Evolutionary conservation across 2,113 vertebrate genomes (phyloP).

Genomic region (Zapornia atra): DNA sequence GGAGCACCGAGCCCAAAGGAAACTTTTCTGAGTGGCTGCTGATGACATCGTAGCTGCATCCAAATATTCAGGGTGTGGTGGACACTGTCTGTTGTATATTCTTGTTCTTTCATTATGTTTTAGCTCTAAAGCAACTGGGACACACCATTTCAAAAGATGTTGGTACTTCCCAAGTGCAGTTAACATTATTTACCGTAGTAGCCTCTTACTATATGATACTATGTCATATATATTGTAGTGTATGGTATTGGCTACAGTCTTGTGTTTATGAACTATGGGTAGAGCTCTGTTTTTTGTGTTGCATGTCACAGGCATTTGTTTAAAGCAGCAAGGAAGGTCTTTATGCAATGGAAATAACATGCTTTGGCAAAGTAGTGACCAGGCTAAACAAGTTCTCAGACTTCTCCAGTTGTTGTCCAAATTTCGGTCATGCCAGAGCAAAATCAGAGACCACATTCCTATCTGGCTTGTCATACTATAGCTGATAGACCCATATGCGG

Average conservation of each 20-base stretch:
- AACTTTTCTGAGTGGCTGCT: constrained; percentile 10
- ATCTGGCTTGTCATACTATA: neutral
- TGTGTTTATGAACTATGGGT: neutral
- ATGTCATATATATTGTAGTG: neutral
- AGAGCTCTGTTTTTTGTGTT: neutral
- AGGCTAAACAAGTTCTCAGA: neutral
- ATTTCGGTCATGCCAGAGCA: neutral
- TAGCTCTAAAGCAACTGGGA: neutral
- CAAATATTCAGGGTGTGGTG: neutral
- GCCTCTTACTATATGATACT: neutral
- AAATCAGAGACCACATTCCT: neutral
- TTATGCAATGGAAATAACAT: neutral
- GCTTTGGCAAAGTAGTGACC: neutral
- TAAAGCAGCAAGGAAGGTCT: neutral
- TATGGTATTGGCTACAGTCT: neutral
- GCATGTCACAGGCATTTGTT: neutral
- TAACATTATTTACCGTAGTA: neutral
- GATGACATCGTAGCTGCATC: neutral
- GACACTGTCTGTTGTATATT: neutral
- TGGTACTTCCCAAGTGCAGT: neutral
- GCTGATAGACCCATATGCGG: fast-evolving
- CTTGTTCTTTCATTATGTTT: neutral
- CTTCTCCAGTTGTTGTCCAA: neutral
- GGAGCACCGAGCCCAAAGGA: neutral
- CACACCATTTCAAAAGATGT: neutral